Percentiles rank a stretch among this genome's conserved stretches.
Conservation (phyloP, 2,888 invertebrate species). For the Chalcosyrphus nemorum region DNA sequence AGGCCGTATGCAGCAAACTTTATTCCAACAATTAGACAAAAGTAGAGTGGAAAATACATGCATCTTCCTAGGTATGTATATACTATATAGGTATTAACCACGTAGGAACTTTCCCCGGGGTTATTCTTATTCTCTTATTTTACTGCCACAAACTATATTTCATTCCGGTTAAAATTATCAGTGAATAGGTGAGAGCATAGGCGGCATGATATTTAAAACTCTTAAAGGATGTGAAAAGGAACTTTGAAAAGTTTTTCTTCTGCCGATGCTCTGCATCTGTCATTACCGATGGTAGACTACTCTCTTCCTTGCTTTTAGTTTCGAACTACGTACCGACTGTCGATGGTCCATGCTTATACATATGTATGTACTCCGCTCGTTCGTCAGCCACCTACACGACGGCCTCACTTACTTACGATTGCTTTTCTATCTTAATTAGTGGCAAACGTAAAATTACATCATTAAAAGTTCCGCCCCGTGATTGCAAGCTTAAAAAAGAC, state of each 20-base stretch:
- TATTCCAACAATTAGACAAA: conserved; percentile 63
- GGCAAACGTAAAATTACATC: conserved; percentile 74
- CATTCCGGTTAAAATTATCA: conserved; percentile 61
- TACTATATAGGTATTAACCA: not conserved
- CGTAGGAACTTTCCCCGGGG: conserved; percentile 41
- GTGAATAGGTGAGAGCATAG: conserved; percentile 34
- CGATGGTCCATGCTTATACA: conserved; percentile 37
- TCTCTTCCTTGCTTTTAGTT: conserved; percentile 16
- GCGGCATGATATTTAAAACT: conserved; percentile 49
- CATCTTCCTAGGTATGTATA: not conserved
- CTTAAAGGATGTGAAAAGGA: conserved; percentile 52
- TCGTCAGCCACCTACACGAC: conserved; percentile 20
- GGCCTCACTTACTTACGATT: conserved; percentile 64
- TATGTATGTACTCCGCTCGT: not conserved
- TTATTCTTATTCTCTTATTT: conserved; percentile 11
- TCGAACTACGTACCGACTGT: conserved; percentile 31
- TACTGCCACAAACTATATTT: conserved; percentile 57
- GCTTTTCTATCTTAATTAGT: conserved; percentile 73
- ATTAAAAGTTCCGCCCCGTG: conserved; percentile 73
- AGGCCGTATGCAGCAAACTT: conserved; percentile 35
- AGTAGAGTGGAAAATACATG: not conserved
- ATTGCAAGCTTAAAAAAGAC: conserved; percentile 59
- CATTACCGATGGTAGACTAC: conserved; percentile 27
- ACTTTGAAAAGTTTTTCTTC: conserved; percentile 51
- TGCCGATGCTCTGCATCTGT: conserved; percentile 42